These are phyloP conservation scores for Mastomys coucha DNA, from an alignment of 2,113 vertebrate species.

Conservation along the genomic window DNA sequence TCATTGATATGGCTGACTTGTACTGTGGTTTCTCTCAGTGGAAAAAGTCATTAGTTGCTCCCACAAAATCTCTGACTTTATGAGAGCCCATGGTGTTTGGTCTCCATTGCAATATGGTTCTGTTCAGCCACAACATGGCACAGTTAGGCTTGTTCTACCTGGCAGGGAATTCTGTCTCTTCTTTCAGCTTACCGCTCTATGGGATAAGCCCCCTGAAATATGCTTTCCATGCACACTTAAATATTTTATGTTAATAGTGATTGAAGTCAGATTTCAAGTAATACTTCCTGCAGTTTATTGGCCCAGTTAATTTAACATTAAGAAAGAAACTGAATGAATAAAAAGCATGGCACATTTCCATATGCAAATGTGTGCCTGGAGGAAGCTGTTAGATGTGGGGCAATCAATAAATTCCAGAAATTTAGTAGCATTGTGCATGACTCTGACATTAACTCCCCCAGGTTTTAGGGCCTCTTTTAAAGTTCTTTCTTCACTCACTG, in stretches of 20 bases:
- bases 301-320: constrained; percentile 82
- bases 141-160: neutral
- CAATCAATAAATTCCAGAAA: constrained; percentile 74
- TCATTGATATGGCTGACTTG: neutral
- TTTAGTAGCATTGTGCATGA: constrained; percentile 48
- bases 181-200: neutral
- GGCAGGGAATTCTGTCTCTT: neutral
- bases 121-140: neutral
- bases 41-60: neutral
- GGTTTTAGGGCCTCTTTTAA: constrained; percentile 39
- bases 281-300: constrained; percentile 82
- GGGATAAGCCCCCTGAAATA: constrained; percentile 46
- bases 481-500: neutral
- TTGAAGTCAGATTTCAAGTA: constrained; percentile 81
- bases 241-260: constrained; percentile 83
- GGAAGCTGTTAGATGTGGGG: constrained; percentile 69
- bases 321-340: constrained; percentile 76
- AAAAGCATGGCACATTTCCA: constrained; percentile 73
- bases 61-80: neutral
- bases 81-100: neutral
- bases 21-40: neutral
- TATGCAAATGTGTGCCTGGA: constrained; percentile 79
- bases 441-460: constrained; percentile 43
- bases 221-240: constrained; percentile 67
- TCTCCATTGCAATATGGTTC: neutral